Evolutionary conservation across 2,888 invertebrate genomes (phyloP), one percentile per base, ranked within the genome.

Genomic region (Colletes collaris): DNA sequence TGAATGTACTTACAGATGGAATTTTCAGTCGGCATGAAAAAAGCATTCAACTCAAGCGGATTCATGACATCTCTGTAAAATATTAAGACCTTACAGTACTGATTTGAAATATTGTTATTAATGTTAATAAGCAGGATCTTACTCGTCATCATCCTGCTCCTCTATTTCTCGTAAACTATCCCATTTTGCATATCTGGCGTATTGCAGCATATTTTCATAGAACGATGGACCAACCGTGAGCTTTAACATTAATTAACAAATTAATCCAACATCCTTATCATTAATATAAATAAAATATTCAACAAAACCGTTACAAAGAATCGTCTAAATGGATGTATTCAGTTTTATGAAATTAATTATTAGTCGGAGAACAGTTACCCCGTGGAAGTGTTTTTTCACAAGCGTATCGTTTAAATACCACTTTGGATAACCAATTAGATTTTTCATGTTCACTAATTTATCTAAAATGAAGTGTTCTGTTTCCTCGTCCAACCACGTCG

Each of bases 401-500:
- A 93, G 90, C 4, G 92, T 90, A 13, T 92, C 90, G 85, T 95
- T 93, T 37, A 92, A 89, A 67, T 95, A 94, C 91, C 94, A 95
- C 69, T 94, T 94, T 11, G 95, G 95, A 87, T 94, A 95, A 1
- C 95, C 95, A 75, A 95, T 94, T 63, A 93, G 91, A 68, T 93
- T 93, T 53, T 92, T 91, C 92, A 95, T 94, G 8, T 93, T 90
- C 64, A 93, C 87, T 3, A 93, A 93, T 92, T 95, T 95, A 55
- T 93, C 92, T 56, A 93, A 91, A 1, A 95, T 94, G 10, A 94
- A 92, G 19, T 89, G 85, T 84, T 94, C 94, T 0, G 95, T 95
- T 37, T 92, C 90, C 3, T 92, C 92, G 79, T 95, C 94, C 94
- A 95, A 94, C 95, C 95, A 95, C 11, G 93, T 92, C 46, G 94